Evolutionary conservation across 2,797 vertebrate genomes (phyloP), one percentile per base, ranked within the genome.

Genomic region (Cacajao melanocephalus): DNA sequence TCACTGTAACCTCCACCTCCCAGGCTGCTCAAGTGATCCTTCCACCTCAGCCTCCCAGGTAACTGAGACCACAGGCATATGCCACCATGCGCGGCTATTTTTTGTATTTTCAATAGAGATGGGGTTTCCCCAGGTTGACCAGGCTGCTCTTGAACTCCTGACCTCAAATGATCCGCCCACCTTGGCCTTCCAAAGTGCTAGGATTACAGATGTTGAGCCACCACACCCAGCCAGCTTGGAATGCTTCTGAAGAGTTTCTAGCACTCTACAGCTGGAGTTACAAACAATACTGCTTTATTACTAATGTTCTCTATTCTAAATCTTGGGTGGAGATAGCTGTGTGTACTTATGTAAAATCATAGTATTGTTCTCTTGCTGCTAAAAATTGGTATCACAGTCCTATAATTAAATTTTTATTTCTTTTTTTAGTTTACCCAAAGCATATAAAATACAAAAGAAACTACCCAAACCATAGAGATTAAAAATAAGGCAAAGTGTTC

Each of bases 381-480:
- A 81, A 44, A 80, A 92, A 52, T 81, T 41, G 61, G 30, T 58
- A 79, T 6, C 30, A 80, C 19, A 30, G n/a, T 36, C 7, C 75
- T 52, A 73, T 46, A 36, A 72, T 80, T 95, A 80, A 30, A 81
- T 87, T 46, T 67, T 58, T 61, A 30, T 91, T 9, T 55, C 7
- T 22, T 52, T 67, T 26, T 46, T 7, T 52, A 61, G 26, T 28
- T 81, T 87, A 95, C 36, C 20, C 20, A 88, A 80, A 70, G 33
- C 20, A 88, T 46, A 81, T 44, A 91, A 72, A 91, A 61, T 19
- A 79, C 44, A 92, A 90, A 86, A 85, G 58, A 90, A 72, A 85
- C 24, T 30, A 79, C 75, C 11, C n/a, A 87, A 73, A 79, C 61
- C n/a, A 86, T 36, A 87, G 12, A 64, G 55, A 39, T 13, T 39